Percentiles rank a stretch among this genome's conserved stretches.
Conservation (phyloP, 2,888 invertebrate species). For the Galerucella nymphaeae region DNA sequence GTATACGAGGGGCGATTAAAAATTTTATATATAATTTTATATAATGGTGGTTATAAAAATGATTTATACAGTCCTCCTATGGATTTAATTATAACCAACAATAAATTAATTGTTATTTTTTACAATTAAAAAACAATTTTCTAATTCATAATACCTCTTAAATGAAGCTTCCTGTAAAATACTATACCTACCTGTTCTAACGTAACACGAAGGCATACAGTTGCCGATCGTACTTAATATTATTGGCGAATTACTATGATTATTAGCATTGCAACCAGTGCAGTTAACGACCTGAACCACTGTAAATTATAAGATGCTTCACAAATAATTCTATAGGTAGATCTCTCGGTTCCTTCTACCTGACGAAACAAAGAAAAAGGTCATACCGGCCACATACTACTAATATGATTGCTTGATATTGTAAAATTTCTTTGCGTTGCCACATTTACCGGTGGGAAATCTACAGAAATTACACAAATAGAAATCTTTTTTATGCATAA, state of each 20-base stretch:
- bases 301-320: constrained; percentile 35
- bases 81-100: background rate
- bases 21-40: too few relatives aligned
- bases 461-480: background rate
- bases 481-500: background rate
- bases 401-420: constrained; percentile 45
- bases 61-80: too few relatives aligned
- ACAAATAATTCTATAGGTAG: constrained; percentile 37
- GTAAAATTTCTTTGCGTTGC: constrained; percentile 35
- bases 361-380: constrained; percentile 46
- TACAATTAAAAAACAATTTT: background rate
- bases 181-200: background rate
- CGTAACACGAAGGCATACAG: constrained; percentile 11
- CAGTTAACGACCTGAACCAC: constrained; percentile 23
- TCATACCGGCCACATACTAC: constrained; percentile 43
- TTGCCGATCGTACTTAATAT: constrained; percentile 12
- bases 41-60: too few relatives aligned
- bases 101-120: background rate
- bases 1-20: too few relatives aligned
- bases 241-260: constrained; percentile 18
- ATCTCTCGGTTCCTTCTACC: constrained; percentile 41
- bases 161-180: background rate
- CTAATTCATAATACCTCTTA: background rate
- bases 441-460: constrained; percentile 26
- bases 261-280: constrained; percentile 2